These are phyloP conservation scores for Calameuta idolon DNA, from an alignment of 2,888 invertebrate species.

Conservation along the genomic window DNA sequence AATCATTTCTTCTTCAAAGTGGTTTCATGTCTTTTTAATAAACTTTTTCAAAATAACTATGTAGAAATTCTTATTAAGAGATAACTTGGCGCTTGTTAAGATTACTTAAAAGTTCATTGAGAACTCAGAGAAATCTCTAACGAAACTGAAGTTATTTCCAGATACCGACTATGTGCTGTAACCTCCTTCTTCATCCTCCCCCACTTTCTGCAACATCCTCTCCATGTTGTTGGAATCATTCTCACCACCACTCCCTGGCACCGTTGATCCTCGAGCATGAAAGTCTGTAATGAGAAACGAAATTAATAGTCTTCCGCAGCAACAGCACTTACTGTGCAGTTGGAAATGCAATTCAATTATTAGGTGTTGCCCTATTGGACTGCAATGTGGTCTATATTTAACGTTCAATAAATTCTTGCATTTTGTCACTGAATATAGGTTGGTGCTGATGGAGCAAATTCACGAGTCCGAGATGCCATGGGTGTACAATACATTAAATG, in stretches of 20 bases:
- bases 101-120: neutral
- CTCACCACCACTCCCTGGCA: neutral
- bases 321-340: neutral
- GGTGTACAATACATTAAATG: constrained; percentile 83
- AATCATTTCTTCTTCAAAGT: neutral
- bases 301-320: neutral
- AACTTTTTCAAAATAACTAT: neutral
- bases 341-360: neutral
- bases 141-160: constrained; percentile 58
- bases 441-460: constrained; percentile 95
- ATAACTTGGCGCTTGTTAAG: neutral
- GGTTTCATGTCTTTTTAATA: neutral
- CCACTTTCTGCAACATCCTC: constrained; percentile 26
- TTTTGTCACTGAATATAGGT: constrained; percentile 69
- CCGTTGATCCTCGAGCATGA: neutral
- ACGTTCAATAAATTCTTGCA: neutral
- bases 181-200: constrained; percentile 33
- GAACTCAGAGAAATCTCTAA: constrained; percentile 37
- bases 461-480: constrained; percentile 86
- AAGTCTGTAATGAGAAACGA: neutral
- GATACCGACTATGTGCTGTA: constrained; percentile 38
- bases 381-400: neutral
- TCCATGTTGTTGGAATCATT: neutral
- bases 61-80: neutral
- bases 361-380: neutral